These are phyloP conservation scores for Mythimna ferrago DNA, from an alignment of 2,888 invertebrate genomes.

Conservation along the genomic window DNA sequence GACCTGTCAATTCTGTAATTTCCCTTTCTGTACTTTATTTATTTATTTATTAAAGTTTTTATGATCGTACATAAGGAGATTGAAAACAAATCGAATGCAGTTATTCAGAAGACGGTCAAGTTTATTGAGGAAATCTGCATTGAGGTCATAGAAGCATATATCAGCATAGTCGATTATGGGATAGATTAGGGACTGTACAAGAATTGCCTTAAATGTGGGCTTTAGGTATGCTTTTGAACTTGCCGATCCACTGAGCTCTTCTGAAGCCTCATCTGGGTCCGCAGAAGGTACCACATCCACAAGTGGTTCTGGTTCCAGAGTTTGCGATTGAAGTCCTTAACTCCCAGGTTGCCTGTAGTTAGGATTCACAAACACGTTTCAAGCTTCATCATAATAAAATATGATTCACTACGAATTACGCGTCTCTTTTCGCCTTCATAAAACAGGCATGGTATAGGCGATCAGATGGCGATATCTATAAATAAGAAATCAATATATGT, in stretches of 20 bases:
- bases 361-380: background rate
- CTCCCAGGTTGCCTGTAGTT: background rate
- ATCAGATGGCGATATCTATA: slow-evolving; percentile 3
- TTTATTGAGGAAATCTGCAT: too few relatives aligned
- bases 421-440: slow-evolving; percentile 2
- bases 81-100: too few relatives aligned
- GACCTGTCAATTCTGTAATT: too few relatives aligned
- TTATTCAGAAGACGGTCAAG: too few relatives aligned
- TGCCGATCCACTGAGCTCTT: background rate
- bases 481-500: background rate
- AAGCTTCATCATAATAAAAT: background rate
- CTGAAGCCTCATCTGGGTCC: background rate
- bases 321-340: background rate
- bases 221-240: too few relatives aligned
- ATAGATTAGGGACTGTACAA: too few relatives aligned
- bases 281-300: background rate
- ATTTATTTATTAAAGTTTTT: too few relatives aligned
- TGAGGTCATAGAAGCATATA: too few relatives aligned
- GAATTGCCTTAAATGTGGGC: too few relatives aligned
- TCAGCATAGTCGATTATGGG: too few relatives aligned
- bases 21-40: too few relatives aligned
- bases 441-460: slow-evolving; percentile 3
- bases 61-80: too few relatives aligned
- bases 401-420: background rate
- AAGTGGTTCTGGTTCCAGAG: background rate